A percentile compares a stretch with the other conserved stretches of the same genome.
Evolutionary conservation across 2,113 vertebrate species (phyloP).

Genomic region (Gulo gulo): DNA sequence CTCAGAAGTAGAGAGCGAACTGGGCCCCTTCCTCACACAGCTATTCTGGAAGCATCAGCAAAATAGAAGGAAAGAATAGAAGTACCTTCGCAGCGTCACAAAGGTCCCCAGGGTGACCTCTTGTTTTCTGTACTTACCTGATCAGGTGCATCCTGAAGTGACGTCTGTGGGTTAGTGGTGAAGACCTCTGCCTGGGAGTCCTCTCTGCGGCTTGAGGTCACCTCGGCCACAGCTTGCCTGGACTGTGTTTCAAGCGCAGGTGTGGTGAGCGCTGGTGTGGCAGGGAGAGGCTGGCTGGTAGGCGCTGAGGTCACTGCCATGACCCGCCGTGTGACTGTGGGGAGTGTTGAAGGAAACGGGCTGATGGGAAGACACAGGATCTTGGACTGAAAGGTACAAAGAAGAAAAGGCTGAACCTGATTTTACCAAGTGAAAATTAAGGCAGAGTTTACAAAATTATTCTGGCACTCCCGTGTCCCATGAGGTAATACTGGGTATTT

Average conservation of each 20-base stretch:
- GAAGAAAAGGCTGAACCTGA: not conserved
- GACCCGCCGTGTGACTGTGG: not conserved
- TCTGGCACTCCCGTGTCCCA: not conserved
- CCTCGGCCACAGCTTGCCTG: not conserved
- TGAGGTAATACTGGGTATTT: not conserved
- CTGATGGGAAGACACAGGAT: not conserved
- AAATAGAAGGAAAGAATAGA: not conserved
- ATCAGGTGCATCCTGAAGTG: not conserved
- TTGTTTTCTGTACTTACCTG: not conserved
- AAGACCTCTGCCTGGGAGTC: not conserved
- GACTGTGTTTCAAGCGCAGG: not conserved
- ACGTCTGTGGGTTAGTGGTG: not conserved
- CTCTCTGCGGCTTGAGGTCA: not conserved
- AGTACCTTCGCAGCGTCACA: not conserved
- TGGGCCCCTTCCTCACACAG: not conserved
- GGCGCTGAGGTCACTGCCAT: not conserved
- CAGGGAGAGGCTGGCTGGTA: not conserved
- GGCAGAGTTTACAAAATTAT: not conserved
- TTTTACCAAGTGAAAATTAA: not conserved
- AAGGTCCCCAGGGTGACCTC: not conserved
- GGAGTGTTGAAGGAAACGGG: not conserved
- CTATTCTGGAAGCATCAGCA: not conserved
- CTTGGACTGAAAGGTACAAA: not conserved
- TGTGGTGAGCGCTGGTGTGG: rapidly evolving
- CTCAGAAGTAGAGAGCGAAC: not conserved